Conservation (phyloP, 2,113 vertebrate genomes). For the Elaphurus davidianus region DNA sequence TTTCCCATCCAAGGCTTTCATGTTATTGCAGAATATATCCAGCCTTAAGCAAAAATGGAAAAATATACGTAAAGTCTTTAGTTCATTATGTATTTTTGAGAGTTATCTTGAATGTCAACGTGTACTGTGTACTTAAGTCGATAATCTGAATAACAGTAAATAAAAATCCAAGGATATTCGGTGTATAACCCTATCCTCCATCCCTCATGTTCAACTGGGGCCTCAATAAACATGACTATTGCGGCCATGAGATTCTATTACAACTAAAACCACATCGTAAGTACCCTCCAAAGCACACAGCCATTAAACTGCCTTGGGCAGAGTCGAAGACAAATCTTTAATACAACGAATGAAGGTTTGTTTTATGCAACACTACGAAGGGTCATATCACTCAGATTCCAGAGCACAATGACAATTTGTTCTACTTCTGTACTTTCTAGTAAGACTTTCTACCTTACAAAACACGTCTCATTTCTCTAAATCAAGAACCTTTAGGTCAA, state of each 20-base stretch:
- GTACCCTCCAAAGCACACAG: background rate
- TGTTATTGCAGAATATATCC: background rate
- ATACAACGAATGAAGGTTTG: background rate
- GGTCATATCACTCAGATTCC: background rate
- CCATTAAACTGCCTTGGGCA: background rate
- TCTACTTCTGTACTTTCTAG: background rate
- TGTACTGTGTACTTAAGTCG: background rate
- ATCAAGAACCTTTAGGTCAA: background rate
- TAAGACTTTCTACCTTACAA: background rate
- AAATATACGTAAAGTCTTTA: background rate
- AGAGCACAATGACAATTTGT: background rate
- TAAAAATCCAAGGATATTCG: background rate
- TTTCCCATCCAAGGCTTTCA: conserved; percentile 16
- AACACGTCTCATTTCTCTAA: background rate
- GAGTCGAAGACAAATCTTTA: background rate
- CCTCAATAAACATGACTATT: background rate
- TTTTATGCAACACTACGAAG: background rate
- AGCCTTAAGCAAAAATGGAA: background rate
- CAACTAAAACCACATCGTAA: background rate
- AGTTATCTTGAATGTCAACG: background rate
- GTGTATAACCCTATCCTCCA: background rate
- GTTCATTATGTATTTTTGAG: background rate
- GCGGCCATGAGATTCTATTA: background rate
- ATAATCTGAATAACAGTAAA: background rate
- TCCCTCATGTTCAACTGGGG: background rate